phyloP scores from a whole-genome alignment of 37 sponge, comb jelly and placozoan genomes.

The Tethya wilhelma region DNA sequence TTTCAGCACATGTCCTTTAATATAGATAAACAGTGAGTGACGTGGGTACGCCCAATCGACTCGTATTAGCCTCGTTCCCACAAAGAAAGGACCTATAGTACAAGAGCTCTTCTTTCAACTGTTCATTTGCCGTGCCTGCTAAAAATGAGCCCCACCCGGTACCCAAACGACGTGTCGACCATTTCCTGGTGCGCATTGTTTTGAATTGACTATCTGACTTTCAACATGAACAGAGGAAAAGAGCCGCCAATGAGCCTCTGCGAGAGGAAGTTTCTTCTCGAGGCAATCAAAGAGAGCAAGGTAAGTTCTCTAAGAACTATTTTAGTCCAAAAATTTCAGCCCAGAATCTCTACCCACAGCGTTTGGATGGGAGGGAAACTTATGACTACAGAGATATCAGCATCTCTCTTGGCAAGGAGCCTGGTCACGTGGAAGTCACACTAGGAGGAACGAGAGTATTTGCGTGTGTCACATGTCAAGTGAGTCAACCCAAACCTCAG shows the following conservation, averaged over 20 bases:
- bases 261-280: conserved; percentile 66
- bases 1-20: too few relatives aligned
- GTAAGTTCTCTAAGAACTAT: conserved; percentile 10
- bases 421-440: conserved; percentile 80
- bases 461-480: conserved; percentile 70
- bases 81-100: too few relatives aligned
- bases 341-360: conserved; percentile 24
- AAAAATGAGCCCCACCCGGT: too few relatives aligned
- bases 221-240: conserved; percentile 69
- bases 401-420: conserved; percentile 58
- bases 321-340: background rate
- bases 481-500: conserved; percentile 65
- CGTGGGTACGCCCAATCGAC: too few relatives aligned
- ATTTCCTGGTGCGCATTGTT: conserved; percentile 12
- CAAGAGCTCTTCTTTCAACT: too few relatives aligned
- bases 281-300: conserved; percentile 72
- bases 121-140: too few relatives aligned
- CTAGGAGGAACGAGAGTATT: conserved; percentile 84
- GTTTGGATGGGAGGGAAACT: conserved; percentile 82
- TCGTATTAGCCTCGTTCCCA: too few relatives aligned
- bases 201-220: too few relatives aligned
- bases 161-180: too few relatives aligned
- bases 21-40: too few relatives aligned
- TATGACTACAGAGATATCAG: conserved; percentile 89
- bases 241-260: conserved; percentile 59